phyloP scores from a whole-genome alignment of 2,113 vertebrate genomes.

The Caranx melampygus region DNA sequence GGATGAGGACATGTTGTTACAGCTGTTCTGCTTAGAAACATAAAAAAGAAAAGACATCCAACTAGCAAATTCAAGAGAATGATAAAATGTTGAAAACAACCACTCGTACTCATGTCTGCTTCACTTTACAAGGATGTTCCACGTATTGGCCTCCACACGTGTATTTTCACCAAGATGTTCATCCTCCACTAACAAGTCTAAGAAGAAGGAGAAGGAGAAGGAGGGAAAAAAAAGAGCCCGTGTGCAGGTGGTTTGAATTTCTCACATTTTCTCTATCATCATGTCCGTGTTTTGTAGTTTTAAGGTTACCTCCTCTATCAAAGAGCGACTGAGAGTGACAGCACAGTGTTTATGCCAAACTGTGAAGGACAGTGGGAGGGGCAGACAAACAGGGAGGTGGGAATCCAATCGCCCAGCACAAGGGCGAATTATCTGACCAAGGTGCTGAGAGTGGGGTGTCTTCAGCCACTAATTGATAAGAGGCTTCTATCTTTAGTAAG shows the following conservation, averaged over 20 bases:
- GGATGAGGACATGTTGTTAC: constrained; percentile 27
- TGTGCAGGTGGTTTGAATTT: background rate
- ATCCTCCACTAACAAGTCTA: constrained; percentile 7
- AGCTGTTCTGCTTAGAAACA: constrained; percentile 36
- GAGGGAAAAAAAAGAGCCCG: constrained; percentile 1
- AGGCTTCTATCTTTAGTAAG: constrained; percentile 83
- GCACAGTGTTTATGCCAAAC: constrained; percentile 70
- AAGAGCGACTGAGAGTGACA: constrained; percentile 33
- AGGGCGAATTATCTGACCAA: constrained; percentile 82
- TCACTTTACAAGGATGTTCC: constrained; percentile 38
- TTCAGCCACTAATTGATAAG: constrained; percentile 84
- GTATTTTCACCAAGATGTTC: constrained; percentile 31
- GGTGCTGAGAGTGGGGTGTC: constrained; percentile 79
- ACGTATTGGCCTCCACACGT: constrained; percentile 13
- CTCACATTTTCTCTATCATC: constrained; percentile 20
- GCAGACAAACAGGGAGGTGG: constrained; percentile 71
- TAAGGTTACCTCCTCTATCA: constrained; percentile 57
- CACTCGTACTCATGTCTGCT: constrained; percentile 27
- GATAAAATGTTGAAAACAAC: constrained; percentile 46
- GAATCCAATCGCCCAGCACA: constrained; percentile 78
- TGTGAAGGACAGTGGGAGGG: constrained; percentile 80
- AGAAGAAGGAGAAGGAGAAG: background rate
- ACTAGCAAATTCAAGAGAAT: constrained; percentile 26
- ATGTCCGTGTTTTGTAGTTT: constrained; percentile 32
- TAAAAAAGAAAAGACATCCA: background rate